These are phyloP conservation scores for Ornithorhynchus anatinus DNA, from an alignment of 2,113 vertebrate species.

Conservation along the genomic window DNA sequence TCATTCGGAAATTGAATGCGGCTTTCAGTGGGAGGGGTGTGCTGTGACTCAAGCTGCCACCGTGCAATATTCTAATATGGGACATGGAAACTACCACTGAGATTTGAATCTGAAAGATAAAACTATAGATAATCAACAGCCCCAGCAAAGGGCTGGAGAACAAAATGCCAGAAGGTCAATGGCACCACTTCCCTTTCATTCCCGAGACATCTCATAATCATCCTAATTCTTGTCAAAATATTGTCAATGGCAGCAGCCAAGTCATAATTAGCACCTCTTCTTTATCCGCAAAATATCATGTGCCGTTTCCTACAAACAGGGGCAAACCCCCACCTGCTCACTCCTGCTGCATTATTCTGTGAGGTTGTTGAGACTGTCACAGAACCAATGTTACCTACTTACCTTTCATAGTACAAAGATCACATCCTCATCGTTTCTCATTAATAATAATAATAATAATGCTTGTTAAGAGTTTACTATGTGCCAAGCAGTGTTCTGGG, in stretches of 20 bases:
- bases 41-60: not conserved
- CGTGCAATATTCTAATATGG: conserved; percentile 31
- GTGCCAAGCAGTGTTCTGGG: too few relatives aligned
- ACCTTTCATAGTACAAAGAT: not conserved
- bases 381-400: too few relatives aligned
- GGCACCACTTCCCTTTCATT: conserved; percentile 8
- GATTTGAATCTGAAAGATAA: conserved; percentile 32
- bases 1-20: conserved; percentile 23
- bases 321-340: conserved; percentile 49
- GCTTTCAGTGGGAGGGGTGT: conserved; percentile 15
- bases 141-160: conserved; percentile 7
- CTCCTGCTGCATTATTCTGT: not conserved
- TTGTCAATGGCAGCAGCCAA: conserved; percentile 63
- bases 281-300: conserved; percentile 61
- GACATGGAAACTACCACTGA: conserved; percentile 31
- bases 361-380: not conserved
- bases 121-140: conserved; percentile 34
- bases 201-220: conserved; percentile 52
- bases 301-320: conserved; percentile 53
- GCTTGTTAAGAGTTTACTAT: too few relatives aligned
- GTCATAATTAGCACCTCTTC: conserved; percentile 66
- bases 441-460: too few relatives aligned
- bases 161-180: conserved; percentile 42
- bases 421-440: too few relatives aligned
- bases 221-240: conserved; percentile 74